Evolutionary conservation across 2,888 invertebrate species (phyloP), one percentile per base, ranked within the genome.

Genomic region (Sialis lutaria): DNA sequence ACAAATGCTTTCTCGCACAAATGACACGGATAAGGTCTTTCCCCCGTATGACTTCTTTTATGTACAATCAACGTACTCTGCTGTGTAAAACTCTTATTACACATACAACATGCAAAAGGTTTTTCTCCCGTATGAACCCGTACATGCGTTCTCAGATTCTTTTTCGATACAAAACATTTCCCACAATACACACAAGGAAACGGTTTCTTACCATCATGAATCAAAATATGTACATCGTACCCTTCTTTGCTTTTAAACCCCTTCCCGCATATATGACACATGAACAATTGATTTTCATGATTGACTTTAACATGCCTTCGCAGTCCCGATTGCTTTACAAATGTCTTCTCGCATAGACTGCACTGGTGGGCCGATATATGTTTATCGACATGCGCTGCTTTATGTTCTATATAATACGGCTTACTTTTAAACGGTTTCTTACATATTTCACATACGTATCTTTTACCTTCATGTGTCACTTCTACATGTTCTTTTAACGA

Each of bases 401-500:
- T 62, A 54, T 67, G 67, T 1, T 63, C 63, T 12, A 64, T 56
- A 34, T 67, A 52, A 44, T 64, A 66, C 43, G 65, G 64, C 49
- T 65, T 50, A 5, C 64, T 63, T 49, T 68, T 62, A 51, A 73
- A 73, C 6, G 33, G 13, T 10, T 33, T 43, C 31, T 43, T n/a
- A 2, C 43, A 43, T 3, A 33, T 32, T 12, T 43, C 43, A 12
- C 43, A 74, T 12, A 67, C 67, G 49, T 72, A 64, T 45, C 72
- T 72, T 45, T 69, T 70, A 45, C 67, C 63, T 47, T 70, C 71
- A 10, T 68, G 71, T 60, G 74, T 73, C 33, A 69, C 73, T 56
- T 74, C 74, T 53, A 70, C 70, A 60, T 75, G 75, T 46, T 74
- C 73, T 54, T 69, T 64, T 50, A 71, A 72, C 63, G 72, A 72